Conservation (phyloP, 2,113 vertebrate genomes). For the Xiphophorus hellerii region DNA sequence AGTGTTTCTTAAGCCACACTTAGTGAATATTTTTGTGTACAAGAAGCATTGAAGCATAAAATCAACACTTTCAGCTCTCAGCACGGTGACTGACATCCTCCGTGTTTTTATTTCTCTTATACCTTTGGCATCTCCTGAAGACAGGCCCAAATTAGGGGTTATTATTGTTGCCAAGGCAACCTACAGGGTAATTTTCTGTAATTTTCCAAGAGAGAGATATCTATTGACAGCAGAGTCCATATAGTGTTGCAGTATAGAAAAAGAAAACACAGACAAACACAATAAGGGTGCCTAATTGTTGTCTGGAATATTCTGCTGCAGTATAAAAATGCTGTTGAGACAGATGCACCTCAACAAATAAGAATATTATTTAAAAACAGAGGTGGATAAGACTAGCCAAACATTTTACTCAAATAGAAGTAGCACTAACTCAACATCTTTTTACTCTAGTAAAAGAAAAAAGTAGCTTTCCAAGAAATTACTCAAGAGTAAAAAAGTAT, state of each 20-base stretch:
- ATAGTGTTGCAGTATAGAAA: constrained; percentile 14
- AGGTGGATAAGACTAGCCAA: too few species aligned
- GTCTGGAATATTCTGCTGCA: not conserved
- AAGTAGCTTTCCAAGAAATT: too few species aligned
- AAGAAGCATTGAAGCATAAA: constrained; percentile 19
- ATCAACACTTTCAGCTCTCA: constrained; percentile 21
- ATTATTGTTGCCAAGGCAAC: constrained; percentile 82
- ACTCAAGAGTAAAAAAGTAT: too few species aligned
- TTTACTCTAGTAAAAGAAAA: too few species aligned
- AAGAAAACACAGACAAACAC: constrained; percentile 39
- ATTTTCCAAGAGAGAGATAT: constrained; percentile 63
- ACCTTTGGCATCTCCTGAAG: constrained; percentile 65
- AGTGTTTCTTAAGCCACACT: not conserved
- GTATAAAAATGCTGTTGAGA: not conserved
- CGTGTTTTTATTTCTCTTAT: constrained; percentile 39
- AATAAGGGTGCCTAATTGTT: not conserved
- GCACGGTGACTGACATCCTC: constrained; percentile 8
- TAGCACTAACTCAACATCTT: too few species aligned
- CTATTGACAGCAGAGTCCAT: constrained; percentile 55
- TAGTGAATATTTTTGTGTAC: constrained; percentile 33
- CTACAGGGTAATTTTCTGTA: constrained; percentile 75
- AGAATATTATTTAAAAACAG: too few species aligned
- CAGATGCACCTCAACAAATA: too few species aligned
- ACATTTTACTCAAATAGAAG: too few species aligned
- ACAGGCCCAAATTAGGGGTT: constrained; percentile 78